A percentile compares a stretch with the other conserved stretches of the same genome.
Conservation (phyloP, 2,888 invertebrate genomes). For the Clostera curtula region DNA sequence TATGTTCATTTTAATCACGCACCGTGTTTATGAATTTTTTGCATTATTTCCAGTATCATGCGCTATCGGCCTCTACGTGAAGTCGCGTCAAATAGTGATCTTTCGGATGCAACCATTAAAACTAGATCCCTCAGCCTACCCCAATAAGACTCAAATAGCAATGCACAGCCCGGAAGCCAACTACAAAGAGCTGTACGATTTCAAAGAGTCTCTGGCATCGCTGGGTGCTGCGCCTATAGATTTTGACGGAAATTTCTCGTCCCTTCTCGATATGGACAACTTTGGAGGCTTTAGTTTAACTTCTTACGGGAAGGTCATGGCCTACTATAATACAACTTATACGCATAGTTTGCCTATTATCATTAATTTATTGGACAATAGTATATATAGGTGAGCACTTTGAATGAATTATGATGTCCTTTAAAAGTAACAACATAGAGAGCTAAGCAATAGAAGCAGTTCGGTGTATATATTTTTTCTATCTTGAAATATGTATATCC, state of each 20-base stretch:
- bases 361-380: constrained; percentile 82
- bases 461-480: no score
- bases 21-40: neutral
- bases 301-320: constrained; percentile 74
- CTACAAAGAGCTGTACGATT: constrained; percentile 44
- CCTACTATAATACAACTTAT: constrained; percentile 86
- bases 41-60: constrained; percentile 69
- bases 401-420: neutral
- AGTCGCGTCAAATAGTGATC: constrained; percentile 76
- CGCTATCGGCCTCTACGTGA: constrained; percentile 79
- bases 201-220: constrained; percentile 48
- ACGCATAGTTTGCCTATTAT: constrained; percentile 86
- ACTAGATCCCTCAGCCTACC: constrained; percentile 78
- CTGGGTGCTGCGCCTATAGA: constrained; percentile 60
- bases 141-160: constrained; percentile 74
- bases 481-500: no score
- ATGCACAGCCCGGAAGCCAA: constrained; percentile 73
- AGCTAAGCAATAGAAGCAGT: no score
- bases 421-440: no score
- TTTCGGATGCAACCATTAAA: constrained; percentile 77
- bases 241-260: constrained; percentile 80
- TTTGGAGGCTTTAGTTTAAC: constrained; percentile 78
- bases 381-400: constrained; percentile 77
- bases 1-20: neutral
- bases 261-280: constrained; percentile 77